Base-by-base conservation (phyloP, 37 sponge, comb jelly and placozoan species). In the Oopsacas minuta region DNA sequence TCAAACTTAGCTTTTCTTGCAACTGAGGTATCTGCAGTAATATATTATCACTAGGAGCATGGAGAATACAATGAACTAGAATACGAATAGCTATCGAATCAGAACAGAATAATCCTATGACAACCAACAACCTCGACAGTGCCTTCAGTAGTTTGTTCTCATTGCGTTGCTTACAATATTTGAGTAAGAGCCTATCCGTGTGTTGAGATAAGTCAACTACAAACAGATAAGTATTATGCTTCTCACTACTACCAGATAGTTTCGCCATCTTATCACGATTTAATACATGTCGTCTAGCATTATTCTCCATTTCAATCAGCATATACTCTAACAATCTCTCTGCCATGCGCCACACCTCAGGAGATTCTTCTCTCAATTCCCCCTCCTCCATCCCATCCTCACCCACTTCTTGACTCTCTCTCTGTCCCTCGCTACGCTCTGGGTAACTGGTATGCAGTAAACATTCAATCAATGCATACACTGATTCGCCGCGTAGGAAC, bases 341-440 rank as follows among this genome's bases (percentile, higher is more conserved):
- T 12, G 75, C 30, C 75, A 61, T 34, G 30, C 75, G 75, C 1
- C 75, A 25, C 75, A 12, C 75, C 75, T 61, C 17, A 3, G 75
- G 30, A 34, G 75, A 61, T 3, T 61, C 75, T n/a, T 61, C 75
- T 61, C 75, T 3, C 75, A 61, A 5, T 34, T 61, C 75, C 17
- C 75, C 75, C 75, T 61, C 75, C 75, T 61, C 75, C 75, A 61
- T 61, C 75, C 75, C 75, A 3, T 61, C 75, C 75, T 61, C 75
- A 25, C 17, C 75, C 75, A 3, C 30, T 34, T 61, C 75, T 12
- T 61, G 75, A 34, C 75, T 61, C 75, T 61, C 75, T 12, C 30
- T 3, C 28, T n/a, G 28, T 34, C 17, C 22, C 75, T 61, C 75
- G 75, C 75, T 12, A 12, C 75, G 75, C 75, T 61, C 75, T 25